Evolutionary conservation across 2,113 vertebrate species (phyloP), one percentile per base, ranked within the genome.

Genomic region (Seriola quinqueradiata): DNA sequence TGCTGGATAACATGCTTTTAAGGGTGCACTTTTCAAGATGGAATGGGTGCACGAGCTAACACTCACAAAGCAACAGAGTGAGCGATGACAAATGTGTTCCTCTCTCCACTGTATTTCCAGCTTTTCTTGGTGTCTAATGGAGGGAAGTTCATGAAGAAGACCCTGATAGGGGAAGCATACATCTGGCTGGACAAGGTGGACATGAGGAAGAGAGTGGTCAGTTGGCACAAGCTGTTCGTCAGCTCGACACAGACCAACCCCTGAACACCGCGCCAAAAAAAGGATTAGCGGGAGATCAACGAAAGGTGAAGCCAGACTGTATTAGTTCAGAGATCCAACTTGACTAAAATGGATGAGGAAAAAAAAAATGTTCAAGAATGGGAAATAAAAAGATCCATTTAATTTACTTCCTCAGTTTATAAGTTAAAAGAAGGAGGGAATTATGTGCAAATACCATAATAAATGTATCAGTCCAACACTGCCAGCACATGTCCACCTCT

Each of bases 151-250:
- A 95, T 99, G 97, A 99, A 99, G 96, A 99, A 99, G 95, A 99
- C 98, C 28, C 91, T 99, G 89, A 99, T 99, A 81, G 98, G 98
- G 0, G 98, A 99, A 93, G 98, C 98, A 81, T 99, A 97, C 94
- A 97, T 99, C 94, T 99, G 98, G 97, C 96, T 99, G 88, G 98
- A 99, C 95, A 99, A 99, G 94, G 97, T 99, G 93, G 98, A 99
- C 95, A 97, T 99, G 95, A 97, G 98, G 89, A 99, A 99, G 95
- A 96, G 98, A 90, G 97, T 96, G 84, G 98, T 99, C 89, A 99
- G 98, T 95, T 99, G 98, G 98, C 97, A 99, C 96, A 99, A 99
- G 94, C 95, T 99, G 86, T 95, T 97, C 57, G 96, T 96, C 95
- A 99, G 97, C 90, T 95, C 97, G 71, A 95, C 96, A 81, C 97